Evolutionary conservation across 1,140 invertebrate genomes (phyloP).

Genomic region (Plutomurus gul): DNA sequence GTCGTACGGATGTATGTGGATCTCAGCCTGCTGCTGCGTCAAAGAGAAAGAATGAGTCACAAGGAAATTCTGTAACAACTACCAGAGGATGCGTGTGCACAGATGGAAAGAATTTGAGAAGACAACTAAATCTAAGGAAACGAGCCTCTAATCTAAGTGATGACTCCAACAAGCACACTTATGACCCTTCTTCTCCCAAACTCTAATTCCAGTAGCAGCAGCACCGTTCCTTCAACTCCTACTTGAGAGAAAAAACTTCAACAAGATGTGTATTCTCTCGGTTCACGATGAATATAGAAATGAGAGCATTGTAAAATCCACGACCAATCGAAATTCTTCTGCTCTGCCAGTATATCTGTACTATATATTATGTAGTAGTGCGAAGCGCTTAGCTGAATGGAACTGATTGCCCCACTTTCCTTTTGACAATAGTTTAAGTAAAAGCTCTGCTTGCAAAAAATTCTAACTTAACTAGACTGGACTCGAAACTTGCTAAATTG

Average conservation of each 20-base stretch:
- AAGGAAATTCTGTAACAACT: not conserved
- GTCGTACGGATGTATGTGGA: no score
- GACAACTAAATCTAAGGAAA: not conserved
- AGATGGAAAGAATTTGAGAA: not conserved
- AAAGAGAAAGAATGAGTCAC: not conserved
- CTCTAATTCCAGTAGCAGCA: not conserved
- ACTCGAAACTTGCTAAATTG: constrained; percentile 13
- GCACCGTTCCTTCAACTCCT: not conserved
- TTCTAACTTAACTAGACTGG: not conserved
- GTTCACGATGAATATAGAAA: not conserved
- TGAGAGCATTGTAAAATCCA: not conserved
- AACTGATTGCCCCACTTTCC: constrained; percentile 20
- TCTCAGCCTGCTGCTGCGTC: no score
- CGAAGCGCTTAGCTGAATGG: not conserved
- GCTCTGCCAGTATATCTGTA: no score
- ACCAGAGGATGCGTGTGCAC: not conserved
- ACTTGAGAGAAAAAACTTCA: not conserved
- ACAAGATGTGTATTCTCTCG: not conserved
- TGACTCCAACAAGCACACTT: not conserved
- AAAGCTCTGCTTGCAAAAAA: not conserved
- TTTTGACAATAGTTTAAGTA: not conserved
- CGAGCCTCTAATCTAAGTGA: not conserved
- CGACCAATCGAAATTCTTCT: no score
- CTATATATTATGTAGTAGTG: no score
- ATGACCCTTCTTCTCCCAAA: not conserved